Conservation (phyloP, 1,140 invertebrate genomes). For the Leptinotarsa lineolata region DNA sequence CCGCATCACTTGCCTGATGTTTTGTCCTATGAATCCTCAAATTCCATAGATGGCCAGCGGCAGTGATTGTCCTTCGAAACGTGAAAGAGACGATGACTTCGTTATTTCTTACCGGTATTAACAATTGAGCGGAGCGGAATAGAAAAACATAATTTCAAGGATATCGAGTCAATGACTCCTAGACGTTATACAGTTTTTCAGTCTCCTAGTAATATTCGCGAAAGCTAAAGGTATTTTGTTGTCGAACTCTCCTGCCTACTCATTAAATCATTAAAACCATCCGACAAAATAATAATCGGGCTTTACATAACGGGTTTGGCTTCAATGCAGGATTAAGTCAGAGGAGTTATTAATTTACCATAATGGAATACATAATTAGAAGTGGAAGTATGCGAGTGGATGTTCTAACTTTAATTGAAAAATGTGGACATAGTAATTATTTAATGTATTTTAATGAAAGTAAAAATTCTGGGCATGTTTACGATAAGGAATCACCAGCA, state of each 20-base stretch:
- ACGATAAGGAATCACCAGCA: too few species aligned
- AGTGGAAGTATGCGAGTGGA: neutral
- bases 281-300: conserved; percentile 4
- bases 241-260: neutral
- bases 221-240: neutral
- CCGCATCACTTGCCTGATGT: too few species aligned
- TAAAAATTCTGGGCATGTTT: neutral
- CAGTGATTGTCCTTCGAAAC: neutral
- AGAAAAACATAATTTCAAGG: conserved; percentile 23
- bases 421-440: neutral
- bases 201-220: neutral
- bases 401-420: neutral
- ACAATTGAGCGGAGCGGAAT: conserved; percentile 17
- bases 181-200: conserved; percentile 11
- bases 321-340: neutral
- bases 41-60: neutral
- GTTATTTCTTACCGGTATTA: neutral
- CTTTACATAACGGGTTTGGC: conserved; percentile 8
- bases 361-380: conserved; percentile 3
- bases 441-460: neutral
- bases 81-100: neutral
- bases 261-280: conserved; percentile 7
- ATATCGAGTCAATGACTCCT: conserved; percentile 14
- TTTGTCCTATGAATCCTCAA: neutral
- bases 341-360: conserved; percentile 3